Evolutionary conservation across 1,140 invertebrate genomes (phyloP), one percentile per base, ranked within the genome.

Genomic region (Adelges cooleyi): DNA sequence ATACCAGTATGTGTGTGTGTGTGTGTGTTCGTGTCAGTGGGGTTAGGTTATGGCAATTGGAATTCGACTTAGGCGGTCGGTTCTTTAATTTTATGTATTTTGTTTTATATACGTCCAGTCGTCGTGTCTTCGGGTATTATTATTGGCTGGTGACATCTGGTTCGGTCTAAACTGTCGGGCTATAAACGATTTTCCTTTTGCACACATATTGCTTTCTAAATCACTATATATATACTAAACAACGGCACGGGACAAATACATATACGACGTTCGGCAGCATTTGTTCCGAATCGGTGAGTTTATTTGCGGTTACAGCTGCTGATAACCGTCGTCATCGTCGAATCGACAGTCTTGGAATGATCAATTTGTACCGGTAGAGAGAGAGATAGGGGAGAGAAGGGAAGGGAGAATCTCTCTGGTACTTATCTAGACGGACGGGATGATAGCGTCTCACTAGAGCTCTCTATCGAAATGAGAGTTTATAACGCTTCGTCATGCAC

Each of bases 191-290:
- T 62, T 42, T n/a, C 54, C n/a, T 62, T 62, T 62, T 62, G n/a
- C n/a, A n/a, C 56, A 46, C 42, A 62, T 62, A 62, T 62, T 62
- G 56, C 56, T 62, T 62, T 62, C 56, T 62, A 38, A 25, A 62
- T 62, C 25, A 48, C 42, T 27, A n/a, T 20, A 15, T 6, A n/a
- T 18, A 8, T 6, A 17, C 22, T 33, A 33, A 33, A 33, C 29
- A n/a, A 33, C 29, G 40, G 40, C 15, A n/a, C 40, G 40, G 40
- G 40, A 44, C n/a, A 8, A 11, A 44, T 17, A 38, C 36, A 13
- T 38, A 11, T 44, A 17, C 11, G 40, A 44, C 36, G 36, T 6
- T 6, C 29, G 9, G 15, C 22, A n/a, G 22, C 53, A 56, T 56
- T 56, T 59, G 38, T 44, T 44, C 38, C 53, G n/a, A 59, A 59